phyloP scores from a whole-genome alignment of 1,140 invertebrate genomes.

The Brachionus plicatilis region DNA sequence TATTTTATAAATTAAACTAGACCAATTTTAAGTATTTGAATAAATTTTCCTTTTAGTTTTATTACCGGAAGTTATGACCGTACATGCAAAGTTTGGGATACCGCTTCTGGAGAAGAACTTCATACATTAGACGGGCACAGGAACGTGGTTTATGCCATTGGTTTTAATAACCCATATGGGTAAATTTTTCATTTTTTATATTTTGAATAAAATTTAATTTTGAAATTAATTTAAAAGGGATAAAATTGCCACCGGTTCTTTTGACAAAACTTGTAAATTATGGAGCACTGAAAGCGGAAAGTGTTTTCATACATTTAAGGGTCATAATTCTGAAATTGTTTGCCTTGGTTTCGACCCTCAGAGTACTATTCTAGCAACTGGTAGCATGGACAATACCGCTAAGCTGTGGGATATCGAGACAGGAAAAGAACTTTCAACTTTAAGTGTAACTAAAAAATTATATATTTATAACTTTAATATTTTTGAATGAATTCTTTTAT shows the following conservation, averaged over 20 bases:
- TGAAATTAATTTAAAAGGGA: conserved; percentile 58
- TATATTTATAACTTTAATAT: neutral
- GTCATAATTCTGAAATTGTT: conserved; percentile 69
- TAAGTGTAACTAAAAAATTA: conserved; percentile 45
- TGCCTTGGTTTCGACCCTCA: conserved; percentile 61
- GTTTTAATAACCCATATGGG: conserved; percentile 71
- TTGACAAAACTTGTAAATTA: conserved; percentile 70
- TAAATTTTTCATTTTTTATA: conserved; percentile 51
- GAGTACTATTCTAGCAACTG: conserved; percentile 64
- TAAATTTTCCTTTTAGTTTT: conserved; percentile 59
- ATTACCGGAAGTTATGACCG: conserved; percentile 75
- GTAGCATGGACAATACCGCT: conserved; percentile 69
- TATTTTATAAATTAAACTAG: neutral
- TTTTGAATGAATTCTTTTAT: neutral
- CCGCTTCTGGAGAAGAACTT: conserved; percentile 66
- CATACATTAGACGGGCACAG: conserved; percentile 68
- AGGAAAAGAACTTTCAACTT: conserved; percentile 61
- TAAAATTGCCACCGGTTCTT: conserved; percentile 70
- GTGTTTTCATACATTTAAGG: conserved; percentile 65
- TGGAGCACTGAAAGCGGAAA: conserved; percentile 66
- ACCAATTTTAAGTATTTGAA: neutral
- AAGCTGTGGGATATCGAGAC: conserved; percentile 66
- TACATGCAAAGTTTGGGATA: conserved; percentile 76
- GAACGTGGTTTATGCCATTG: conserved; percentile 72
- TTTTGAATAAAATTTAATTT: neutral